These are phyloP conservation scores for Ctenochaetus hawaiiensis DNA, from an alignment of 2,797 vertebrate genomes.

Conservation along the genomic window DNA sequence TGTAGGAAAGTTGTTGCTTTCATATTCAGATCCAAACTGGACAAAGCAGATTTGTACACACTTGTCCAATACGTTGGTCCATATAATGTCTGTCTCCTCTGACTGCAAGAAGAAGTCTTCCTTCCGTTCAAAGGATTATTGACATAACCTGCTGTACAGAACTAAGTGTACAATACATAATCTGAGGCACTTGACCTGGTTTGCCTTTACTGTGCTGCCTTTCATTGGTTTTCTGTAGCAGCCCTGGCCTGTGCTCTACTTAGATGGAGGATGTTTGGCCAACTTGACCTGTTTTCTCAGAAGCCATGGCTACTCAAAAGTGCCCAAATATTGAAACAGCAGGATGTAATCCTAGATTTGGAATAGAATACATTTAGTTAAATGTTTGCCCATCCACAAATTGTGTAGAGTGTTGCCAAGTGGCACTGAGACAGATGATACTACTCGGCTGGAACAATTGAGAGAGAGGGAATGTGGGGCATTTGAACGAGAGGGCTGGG, in stretches of 20 bases:
- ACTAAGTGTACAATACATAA: constrained; percentile 9
- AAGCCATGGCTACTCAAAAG: constrained; percentile 66
- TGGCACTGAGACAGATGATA: constrained; percentile 73
- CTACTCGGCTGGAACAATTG: constrained; percentile 49
- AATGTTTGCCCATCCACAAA: constrained; percentile 81
- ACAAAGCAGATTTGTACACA: background rate
- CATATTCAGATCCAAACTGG: background rate
- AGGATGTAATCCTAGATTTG: constrained; percentile 80
- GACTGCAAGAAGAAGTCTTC: background rate
- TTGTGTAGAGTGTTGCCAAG: constrained; percentile 75
- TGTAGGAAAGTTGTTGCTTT: background rate
- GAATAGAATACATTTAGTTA: constrained; percentile 77
- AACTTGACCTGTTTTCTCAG: constrained; percentile 61
- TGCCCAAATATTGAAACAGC: constrained; percentile 81
- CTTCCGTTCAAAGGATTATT: constrained; percentile 15
- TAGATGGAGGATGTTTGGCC: constrained; percentile 42
- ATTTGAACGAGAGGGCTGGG: constrained; percentile 58
- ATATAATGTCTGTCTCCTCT: background rate
- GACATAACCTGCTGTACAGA: constrained; percentile 35
- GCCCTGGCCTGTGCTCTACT: constrained; percentile 22
- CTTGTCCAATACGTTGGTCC: background rate
- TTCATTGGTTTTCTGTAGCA: constrained; percentile 11
- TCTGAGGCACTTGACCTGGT: constrained; percentile 28
- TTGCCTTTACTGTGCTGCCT: constrained; percentile 1
- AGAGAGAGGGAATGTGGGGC: constrained; percentile 32